A percentile compares a stretch with the other conserved stretches of the same genome.
Evolutionary conservation across 1,140 invertebrate genomes (phyloP).

Genomic region (Drosophila erecta): DNA sequence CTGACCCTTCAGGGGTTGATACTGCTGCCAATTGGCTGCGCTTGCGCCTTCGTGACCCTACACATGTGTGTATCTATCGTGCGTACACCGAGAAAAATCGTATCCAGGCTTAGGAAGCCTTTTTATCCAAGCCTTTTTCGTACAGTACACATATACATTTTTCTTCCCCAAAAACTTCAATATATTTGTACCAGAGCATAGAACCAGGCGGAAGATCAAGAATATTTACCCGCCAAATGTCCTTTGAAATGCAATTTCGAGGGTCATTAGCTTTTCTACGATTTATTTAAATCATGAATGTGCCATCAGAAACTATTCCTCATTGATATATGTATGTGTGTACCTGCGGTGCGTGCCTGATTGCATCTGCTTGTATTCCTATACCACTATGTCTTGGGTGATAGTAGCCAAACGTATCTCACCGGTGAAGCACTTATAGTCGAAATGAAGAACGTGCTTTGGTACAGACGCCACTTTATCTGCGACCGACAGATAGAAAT

Average conservation of each 20-base stretch:
- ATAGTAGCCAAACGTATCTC: too few species aligned
- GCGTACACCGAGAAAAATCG: neutral
- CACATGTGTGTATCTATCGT: neutral
- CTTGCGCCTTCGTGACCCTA: slow-evolving; percentile 13
- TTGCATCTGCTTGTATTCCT: slow-evolving; percentile 28
- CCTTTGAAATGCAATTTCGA: too few species aligned
- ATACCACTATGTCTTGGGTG: neutral
- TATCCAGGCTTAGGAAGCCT: neutral
- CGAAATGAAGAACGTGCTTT: too few species aligned
- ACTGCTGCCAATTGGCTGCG: slow-evolving; percentile 16
- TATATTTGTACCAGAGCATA: too few species aligned
- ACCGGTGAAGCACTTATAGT: too few species aligned
- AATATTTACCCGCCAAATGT: too few species aligned
- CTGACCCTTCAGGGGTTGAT: slow-evolving; percentile 37
- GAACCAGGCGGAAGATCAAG: too few species aligned
- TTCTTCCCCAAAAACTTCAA: too few species aligned
- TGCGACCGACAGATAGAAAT: too few species aligned
- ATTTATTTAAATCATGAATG: neutral
- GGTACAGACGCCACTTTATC: too few species aligned
- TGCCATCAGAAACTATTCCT: neutral
- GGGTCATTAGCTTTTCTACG: neutral
- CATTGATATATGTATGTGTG: neutral
- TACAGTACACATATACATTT: too few species aligned
- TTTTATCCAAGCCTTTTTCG: too few species aligned
- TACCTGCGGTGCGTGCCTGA: slow-evolving; percentile 3